These are phyloP conservation scores for Drosophila biarmipes DNA, from an alignment of 1,140 invertebrate species.

Conservation along the genomic window DNA sequence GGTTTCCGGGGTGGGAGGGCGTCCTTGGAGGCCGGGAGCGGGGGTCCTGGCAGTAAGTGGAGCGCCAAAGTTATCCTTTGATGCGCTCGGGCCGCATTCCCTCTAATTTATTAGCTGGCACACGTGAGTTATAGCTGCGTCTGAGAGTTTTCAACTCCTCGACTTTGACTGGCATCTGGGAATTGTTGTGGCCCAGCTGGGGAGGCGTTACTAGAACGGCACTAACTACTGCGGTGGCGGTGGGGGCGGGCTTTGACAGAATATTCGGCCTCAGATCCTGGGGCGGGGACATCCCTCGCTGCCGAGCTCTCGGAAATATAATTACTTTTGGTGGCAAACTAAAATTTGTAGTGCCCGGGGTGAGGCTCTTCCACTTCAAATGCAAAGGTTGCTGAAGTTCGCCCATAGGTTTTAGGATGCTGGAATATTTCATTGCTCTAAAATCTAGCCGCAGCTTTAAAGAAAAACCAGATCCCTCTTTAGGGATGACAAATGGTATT, in stretches of 20 bases:
- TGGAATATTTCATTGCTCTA: too few relatives aligned
- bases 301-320: background rate
- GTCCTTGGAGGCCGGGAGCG: background rate
- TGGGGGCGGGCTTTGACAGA: background rate
- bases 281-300: background rate
- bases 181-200: slow-evolving; percentile 24
- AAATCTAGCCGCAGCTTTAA: too few relatives aligned
- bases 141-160: slow-evolving; percentile 55
- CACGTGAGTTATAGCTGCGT: slow-evolving; percentile 38
- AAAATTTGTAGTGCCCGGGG: background rate
- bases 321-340: background rate
- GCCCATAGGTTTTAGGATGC: too few relatives aligned
- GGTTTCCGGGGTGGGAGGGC: background rate
- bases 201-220: background rate
- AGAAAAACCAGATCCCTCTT: too few relatives aligned
- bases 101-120: slow-evolving; percentile 68
- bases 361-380: background rate
- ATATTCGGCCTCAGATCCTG: background rate
- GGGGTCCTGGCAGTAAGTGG: slow-evolving; percentile 36
- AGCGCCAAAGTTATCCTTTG: slow-evolving; percentile 72
- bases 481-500: too few relatives aligned
- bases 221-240: background rate
- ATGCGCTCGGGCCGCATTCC: slow-evolving; percentile 42
- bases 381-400: too few relatives aligned
- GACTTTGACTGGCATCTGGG: slow-evolving; percentile 58